A percentile compares a stretch with the other conserved stretches of the same genome.
Evolutionary conservation across 1,140 invertebrate genomes (phyloP).

Genomic region (Acromyrmex charruanus): DNA sequence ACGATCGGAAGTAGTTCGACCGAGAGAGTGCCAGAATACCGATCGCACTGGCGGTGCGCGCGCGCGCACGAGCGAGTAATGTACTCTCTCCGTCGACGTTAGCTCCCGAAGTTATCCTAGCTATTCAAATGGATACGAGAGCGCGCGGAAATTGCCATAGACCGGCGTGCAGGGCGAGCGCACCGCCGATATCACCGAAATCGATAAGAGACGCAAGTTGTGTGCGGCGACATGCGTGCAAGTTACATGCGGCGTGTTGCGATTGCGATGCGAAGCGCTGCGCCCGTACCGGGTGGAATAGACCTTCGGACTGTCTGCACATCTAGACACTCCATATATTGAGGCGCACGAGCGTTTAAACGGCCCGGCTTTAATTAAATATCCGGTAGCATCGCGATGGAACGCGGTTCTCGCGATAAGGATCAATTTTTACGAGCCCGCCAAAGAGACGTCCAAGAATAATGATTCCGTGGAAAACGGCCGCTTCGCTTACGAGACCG

Average conservation of each 20-base stretch:
- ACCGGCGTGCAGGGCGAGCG: constrained; percentile 25
- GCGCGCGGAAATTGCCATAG: constrained; percentile 64
- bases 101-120: constrained; percentile 66
- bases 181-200: constrained; percentile 61
- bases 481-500: background rate
- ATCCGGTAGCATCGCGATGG: constrained; percentile 27
- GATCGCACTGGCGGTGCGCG: constrained; percentile 23
- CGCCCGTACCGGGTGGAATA: background rate
- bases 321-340: constrained; percentile 33
- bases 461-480: constrained; percentile 34
- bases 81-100: constrained; percentile 59
- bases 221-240: constrained; percentile 56
- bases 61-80: constrained; percentile 37
- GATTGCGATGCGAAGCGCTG: background rate
- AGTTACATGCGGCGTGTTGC: constrained; percentile 54
- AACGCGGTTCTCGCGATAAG: constrained; percentile 34
- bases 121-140: constrained; percentile 65
- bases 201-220: constrained; percentile 65
- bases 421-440: constrained; percentile 60
- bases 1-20: constrained; percentile 53
- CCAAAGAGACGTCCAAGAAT: constrained; percentile 42
- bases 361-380: constrained; percentile 53
- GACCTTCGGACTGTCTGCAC: constrained; percentile 15
- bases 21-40: constrained; percentile 62
- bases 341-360: constrained; percentile 16